A percentile compares a stretch with the other conserved stretches of the same genome.
phyloP scores from a whole-genome alignment of 2,797 vertebrate species.

The Menidia menidia region DNA sequence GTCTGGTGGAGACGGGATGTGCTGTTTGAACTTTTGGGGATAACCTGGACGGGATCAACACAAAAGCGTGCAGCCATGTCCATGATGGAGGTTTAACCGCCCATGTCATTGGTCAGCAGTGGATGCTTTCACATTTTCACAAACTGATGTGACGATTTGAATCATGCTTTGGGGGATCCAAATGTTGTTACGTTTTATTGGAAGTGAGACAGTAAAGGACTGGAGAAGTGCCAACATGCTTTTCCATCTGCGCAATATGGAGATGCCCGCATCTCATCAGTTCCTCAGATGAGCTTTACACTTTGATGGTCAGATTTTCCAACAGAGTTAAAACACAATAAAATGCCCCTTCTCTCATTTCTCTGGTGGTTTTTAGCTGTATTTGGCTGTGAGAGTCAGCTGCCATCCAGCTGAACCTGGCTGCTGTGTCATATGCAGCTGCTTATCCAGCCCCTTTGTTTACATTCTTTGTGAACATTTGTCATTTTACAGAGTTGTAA shows the following conservation, averaged over 20 bases:
- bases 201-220: slow-evolving; percentile 13
- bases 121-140: slow-evolving; percentile 38
- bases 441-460: slow-evolving; percentile 25
- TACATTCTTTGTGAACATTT: slow-evolving; percentile 64
- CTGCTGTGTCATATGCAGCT: slow-evolving; percentile 34
- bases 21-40: slow-evolving; percentile 23
- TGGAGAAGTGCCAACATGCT: slow-evolving; percentile 16
- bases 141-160: slow-evolving; percentile 28
- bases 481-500: slow-evolving; percentile 57
- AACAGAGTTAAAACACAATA: slow-evolving; percentile 75
- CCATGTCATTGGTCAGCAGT: slow-evolving; percentile 21
- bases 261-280: slow-evolving; percentile 21
- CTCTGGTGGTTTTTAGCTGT: slow-evolving; percentile 38
- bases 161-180: slow-evolving; percentile 4
- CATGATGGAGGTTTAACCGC: slow-evolving; percentile 33
- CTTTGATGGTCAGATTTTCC: slow-evolving; percentile 51
- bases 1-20: slow-evolving; percentile 13
- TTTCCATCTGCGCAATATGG: slow-evolving; percentile 56
- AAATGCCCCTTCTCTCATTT: slow-evolving; percentile 61
- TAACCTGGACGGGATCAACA: slow-evolving; percentile 12
- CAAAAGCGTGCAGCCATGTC: slow-evolving; percentile 10
- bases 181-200: slow-evolving; percentile 6
- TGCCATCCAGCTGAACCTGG: slow-evolving; percentile 58
- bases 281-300: slow-evolving; percentile 38
- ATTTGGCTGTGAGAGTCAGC: background rate